These are phyloP conservation scores for Hyperoplus immaculatus DNA, from an alignment of 2,797 vertebrate genomes.

Conservation along the genomic window DNA sequence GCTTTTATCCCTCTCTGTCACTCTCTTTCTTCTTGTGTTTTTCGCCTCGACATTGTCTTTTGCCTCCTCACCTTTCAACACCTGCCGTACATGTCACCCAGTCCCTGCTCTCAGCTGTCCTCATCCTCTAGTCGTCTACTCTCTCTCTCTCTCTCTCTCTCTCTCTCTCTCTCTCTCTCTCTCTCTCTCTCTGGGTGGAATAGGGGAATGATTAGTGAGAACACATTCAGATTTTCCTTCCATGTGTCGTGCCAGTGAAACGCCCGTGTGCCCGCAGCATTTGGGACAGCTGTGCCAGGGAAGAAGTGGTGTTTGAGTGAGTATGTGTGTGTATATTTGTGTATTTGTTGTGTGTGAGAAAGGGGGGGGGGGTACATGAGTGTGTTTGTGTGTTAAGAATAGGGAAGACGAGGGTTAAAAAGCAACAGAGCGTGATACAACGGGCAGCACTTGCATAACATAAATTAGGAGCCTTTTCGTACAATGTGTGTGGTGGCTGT, in stretches of 20 bases:
- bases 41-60: constrained; percentile 66
- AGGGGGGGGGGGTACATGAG: constrained; percentile 24
- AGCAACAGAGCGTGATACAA: constrained; percentile 61
- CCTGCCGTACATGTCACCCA: constrained; percentile 70
- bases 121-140: constrained; percentile 47
- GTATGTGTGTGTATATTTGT: constrained; percentile 33
- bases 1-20: constrained; percentile 70
- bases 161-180: constrained; percentile 38
- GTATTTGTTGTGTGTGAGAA: constrained; percentile 24
- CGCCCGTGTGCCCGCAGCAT: constrained; percentile 84
- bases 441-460: constrained; percentile 58
- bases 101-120: constrained; percentile 43
- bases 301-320: constrained; percentile 75
- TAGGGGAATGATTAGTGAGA: constrained; percentile 87
- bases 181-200: constrained; percentile 76
- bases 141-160: constrained; percentile 43
- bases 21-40: constrained; percentile 58
- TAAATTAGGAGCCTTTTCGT: constrained; percentile 44
- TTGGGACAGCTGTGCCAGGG: constrained; percentile 83
- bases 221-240: constrained; percentile 90
- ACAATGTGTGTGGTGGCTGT: constrained; percentile 48
- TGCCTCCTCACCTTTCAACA: constrained; percentile 73
- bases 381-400: constrained; percentile 41
- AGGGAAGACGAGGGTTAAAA: constrained; percentile 59
- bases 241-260: constrained; percentile 86